Percentiles rank a stretch among this genome's conserved stretches.
phyloP scores from a whole-genome alignment of 2,113 vertebrate species.

The Aldabrachelys gigantea region DNA sequence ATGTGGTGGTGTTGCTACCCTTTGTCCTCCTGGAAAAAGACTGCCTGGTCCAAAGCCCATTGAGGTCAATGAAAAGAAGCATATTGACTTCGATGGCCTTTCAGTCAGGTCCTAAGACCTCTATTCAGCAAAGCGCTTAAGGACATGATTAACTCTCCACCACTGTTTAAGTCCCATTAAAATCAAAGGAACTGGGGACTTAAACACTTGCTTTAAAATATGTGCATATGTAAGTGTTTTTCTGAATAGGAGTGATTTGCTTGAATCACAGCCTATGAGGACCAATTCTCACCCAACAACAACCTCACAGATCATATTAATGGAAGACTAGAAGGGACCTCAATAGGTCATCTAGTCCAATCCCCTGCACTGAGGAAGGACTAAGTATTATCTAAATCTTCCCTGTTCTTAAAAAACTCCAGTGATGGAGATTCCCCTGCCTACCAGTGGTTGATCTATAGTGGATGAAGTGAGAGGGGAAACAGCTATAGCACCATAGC shows the following conservation, averaged over 20 bases:
- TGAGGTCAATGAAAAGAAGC: background rate
- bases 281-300: background rate
- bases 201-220: background rate
- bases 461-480: background rate
- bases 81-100: background rate
- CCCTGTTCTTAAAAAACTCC: background rate
- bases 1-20: accelerated
- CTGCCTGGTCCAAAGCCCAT: background rate
- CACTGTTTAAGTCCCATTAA: background rate
- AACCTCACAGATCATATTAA: background rate
- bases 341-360: background rate
- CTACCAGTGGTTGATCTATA: too few species aligned
- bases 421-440: background rate
- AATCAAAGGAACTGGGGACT: background rate
- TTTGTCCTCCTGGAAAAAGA: accelerated
- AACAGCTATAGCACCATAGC: accelerated
- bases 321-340: background rate
- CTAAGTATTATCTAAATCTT: background rate
- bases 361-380: background rate
- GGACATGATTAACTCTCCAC: accelerated
- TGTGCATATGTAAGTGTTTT: background rate
- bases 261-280: accelerated
- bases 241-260: background rate
- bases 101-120: accelerated
- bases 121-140: background rate